Conservation (phyloP, 2,113 vertebrate genomes). For the Butorides virescens region DNA sequence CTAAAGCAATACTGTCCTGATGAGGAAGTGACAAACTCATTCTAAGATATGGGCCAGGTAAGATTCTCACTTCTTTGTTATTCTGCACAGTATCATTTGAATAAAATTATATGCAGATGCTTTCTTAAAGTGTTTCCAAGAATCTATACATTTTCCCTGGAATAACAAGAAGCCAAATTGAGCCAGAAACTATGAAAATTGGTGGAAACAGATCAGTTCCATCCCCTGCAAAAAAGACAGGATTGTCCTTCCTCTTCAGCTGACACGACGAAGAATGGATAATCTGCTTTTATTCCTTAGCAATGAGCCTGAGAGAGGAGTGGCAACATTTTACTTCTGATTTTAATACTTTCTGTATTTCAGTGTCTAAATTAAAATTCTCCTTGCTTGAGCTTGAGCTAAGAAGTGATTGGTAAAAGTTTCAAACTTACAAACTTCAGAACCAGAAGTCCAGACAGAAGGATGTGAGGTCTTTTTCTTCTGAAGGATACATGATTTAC, state of each 20-base stretch:
- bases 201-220: neutral
- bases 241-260: neutral
- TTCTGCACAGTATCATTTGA: neutral
- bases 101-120: neutral
- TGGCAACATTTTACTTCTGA: neutral
- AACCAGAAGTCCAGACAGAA: neutral
- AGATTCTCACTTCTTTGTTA: neutral
- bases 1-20: neutral
- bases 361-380: neutral
- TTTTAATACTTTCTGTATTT: neutral
- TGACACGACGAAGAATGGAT: neutral
- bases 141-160: neutral
- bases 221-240: neutral
- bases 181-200: neutral
- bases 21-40: neutral
- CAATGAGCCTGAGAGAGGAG: neutral
- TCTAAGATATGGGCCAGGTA: neutral
- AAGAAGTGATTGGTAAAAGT: neutral
- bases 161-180: neutral
- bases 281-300: neutral
- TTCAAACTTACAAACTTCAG: neutral
- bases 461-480: neutral
- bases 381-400: neutral
- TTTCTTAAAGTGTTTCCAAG: neutral
- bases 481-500: neutral